Base-by-base conservation (phyloP, 2,888 invertebrate genomes). In the Lydus trimaculatus region DNA sequence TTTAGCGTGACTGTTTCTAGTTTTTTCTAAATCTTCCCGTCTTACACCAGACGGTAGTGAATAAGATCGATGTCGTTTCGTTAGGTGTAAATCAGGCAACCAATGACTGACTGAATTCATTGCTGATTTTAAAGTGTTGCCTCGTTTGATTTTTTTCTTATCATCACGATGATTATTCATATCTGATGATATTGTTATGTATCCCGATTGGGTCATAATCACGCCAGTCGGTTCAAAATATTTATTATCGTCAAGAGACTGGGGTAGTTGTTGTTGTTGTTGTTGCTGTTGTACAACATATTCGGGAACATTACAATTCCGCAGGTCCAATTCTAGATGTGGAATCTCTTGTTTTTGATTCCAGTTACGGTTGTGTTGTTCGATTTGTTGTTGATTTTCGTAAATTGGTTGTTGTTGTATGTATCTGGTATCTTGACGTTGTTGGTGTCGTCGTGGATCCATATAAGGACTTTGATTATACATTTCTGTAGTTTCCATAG, bases 81-180 rank as follows among this genome's bases (percentile, higher is more conserved):
- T 89, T 63, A 95, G 86, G 83, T 94, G 93, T 70, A 92, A 85
- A 82, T 94, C 95, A 0, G 95, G 95, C 64, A 96, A 84, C 91
- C 95, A 92, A 73, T 90, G 91, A 79, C 91, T 93, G 80, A 94
- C 91, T 0, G 93, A 92, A 79, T 89, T 92, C 92, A 94, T 93
- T 0, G 94, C 94, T 58, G 92, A 91, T 84, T 93, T 93, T 65
- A 93, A 83, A 0, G 93, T 92, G 15, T 89, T 87, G 11, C 91
- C 90, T 72, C 92, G 85, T 83, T 91, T 91, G 36, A 91, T 88
- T 81, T 92, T 93, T 82, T 92, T 84, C 67, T 91, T 91, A 43
- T 89, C 89, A 59, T 86, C 85, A 17, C 67, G 72, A 9, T 78
- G 72, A 73, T 83, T 71, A 74, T 87, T 86, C 11, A 85, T 83